Evolutionary conservation across 2,888 invertebrate species (phyloP).

Genomic region (Euzophera pinguis): DNA sequence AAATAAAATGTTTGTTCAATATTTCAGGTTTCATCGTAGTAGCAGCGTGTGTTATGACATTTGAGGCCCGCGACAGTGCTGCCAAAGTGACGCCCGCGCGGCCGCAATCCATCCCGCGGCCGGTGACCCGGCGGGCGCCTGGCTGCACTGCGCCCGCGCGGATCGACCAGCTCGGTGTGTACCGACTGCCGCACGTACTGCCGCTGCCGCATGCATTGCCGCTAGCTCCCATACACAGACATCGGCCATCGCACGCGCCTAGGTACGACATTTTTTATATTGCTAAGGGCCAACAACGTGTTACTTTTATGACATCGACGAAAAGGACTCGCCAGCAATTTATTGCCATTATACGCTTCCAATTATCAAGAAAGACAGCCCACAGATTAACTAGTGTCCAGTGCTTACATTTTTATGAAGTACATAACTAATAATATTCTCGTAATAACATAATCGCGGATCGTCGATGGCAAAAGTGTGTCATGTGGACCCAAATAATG

Average conservation of each 20-base stretch:
- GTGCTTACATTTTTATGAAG: too few species aligned
- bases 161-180: constrained; percentile 84
- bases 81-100: constrained; percentile 91
- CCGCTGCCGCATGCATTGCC: constrained; percentile 57
- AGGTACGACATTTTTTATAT: constrained; percentile 44
- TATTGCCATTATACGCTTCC: too few species aligned
- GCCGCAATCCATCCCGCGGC: constrained; percentile 73
- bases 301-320: background rate
- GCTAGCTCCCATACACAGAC: constrained; percentile 59
- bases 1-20: background rate
- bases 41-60: constrained; percentile 99
- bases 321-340: too few species aligned
- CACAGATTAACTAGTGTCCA: too few species aligned
- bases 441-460: background rate
- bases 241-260: constrained; percentile 50
- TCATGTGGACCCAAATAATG: background rate
- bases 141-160: constrained; percentile 73
- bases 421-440: too few species aligned
- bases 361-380: too few species aligned
- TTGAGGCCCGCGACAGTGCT: constrained; percentile 96
- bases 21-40: constrained; percentile 93
- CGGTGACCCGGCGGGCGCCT: constrained; percentile 68
- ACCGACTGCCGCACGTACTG: constrained; percentile 77
- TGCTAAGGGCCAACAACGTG: background rate
- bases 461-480: background rate